These are phyloP conservation scores for Hypselothyrea guttata DNA, from an alignment of 2,888 invertebrate genomes.

Conservation along the genomic window DNA sequence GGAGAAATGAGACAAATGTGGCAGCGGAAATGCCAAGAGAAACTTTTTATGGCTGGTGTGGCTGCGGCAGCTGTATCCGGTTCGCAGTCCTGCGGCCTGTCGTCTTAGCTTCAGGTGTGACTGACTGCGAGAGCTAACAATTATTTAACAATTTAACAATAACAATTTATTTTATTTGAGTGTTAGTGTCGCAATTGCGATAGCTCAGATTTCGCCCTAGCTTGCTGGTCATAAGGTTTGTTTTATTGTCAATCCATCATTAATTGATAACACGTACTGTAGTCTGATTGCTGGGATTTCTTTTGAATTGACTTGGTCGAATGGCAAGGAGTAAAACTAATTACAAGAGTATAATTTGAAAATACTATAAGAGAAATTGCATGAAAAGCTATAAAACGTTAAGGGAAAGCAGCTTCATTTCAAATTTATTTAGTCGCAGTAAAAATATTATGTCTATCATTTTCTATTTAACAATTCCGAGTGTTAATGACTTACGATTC, in stretches of 20 bases:
- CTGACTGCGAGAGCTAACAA: slow-evolving; percentile 34
- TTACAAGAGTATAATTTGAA: too few species aligned
- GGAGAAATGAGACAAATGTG: slow-evolving; percentile 64
- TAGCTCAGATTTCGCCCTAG: slow-evolving; percentile 27
- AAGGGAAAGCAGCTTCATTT: too few species aligned
- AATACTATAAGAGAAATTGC: too few species aligned
- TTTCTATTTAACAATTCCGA: too few species aligned
- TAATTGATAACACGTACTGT: slow-evolving; percentile 31
- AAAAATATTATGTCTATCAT: too few species aligned
- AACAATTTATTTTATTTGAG: too few species aligned
- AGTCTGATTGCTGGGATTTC: slow-evolving; percentile 11
- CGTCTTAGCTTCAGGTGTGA: slow-evolving; percentile 48
- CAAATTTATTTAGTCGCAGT: too few species aligned
- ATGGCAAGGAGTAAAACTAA: too few species aligned
- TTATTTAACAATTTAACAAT: too few species aligned
- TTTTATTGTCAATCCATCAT: slow-evolving; percentile 7
- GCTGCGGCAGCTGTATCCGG: slow-evolving; percentile 21
- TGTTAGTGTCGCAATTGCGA: slow-evolving; percentile 28
- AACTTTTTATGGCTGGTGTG: slow-evolving; percentile 57
- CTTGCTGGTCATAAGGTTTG: too few species aligned
- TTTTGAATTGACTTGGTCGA: background rate
- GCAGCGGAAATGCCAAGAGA: slow-evolving; percentile 37
- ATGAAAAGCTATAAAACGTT: too few species aligned
- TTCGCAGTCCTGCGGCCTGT: slow-evolving; percentile 13
- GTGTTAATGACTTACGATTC: too few species aligned